These are phyloP conservation scores for Perca fluviatilis DNA, from an alignment of 2,113 vertebrate species.

Conservation along the genomic window DNA sequence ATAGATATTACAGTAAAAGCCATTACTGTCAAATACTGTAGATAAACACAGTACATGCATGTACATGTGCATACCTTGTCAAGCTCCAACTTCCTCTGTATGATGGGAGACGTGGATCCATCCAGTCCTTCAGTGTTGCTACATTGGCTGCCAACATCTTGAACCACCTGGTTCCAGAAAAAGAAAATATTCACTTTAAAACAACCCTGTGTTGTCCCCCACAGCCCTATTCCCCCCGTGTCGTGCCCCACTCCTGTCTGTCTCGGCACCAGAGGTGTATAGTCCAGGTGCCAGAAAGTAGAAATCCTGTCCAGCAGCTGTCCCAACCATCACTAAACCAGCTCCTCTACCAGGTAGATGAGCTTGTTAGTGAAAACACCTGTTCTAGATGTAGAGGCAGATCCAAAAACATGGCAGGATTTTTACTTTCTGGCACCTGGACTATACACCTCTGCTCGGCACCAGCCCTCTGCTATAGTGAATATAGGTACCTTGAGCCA, in stretches of 20 bases:
- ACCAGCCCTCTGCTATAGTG: background rate
- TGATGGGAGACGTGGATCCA: conserved; percentile 88
- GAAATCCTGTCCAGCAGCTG: too few species aligned
- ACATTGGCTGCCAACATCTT: conserved; percentile 86
- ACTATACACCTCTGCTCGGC: too few species aligned
- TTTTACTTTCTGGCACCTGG: too few species aligned
- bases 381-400: too few species aligned
- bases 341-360: too few species aligned
- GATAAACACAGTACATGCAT: background rate
- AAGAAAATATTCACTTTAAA: conserved; percentile 16
- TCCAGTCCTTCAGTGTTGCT: conserved; percentile 78
- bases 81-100: conserved; percentile 90
- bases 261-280: conserved; percentile 17
- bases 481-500: conserved; percentile 92
- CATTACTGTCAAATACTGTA: too few species aligned
- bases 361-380: too few species aligned
- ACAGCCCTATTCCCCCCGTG: background rate
- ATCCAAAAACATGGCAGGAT: too few species aligned
- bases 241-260: background rate
- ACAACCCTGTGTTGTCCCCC: background rate
- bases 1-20: background rate
- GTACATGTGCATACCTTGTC: conserved; percentile 89
- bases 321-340: too few species aligned
- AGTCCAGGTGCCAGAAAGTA: too few species aligned
- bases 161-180: conserved; percentile 88